Conservation (phyloP, 2,888 invertebrate genomes). For the Chrysolina americana region DNA sequence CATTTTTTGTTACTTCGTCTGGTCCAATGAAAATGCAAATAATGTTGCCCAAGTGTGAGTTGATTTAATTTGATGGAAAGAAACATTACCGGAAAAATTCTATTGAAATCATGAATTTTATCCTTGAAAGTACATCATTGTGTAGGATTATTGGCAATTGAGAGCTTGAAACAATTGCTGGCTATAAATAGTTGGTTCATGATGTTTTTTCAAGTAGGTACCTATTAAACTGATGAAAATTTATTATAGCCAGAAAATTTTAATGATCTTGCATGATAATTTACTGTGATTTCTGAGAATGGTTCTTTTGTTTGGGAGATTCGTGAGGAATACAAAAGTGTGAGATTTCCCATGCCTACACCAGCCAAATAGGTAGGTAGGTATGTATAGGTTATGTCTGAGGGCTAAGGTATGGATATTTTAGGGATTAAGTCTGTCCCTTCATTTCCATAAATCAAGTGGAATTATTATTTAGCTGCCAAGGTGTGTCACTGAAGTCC, state of each 20-base stretch:
- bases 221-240: slow-evolving; percentile 18
- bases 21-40: neutral
- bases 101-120: neutral
- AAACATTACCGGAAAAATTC: too few relatives aligned
- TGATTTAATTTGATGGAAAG: neutral
- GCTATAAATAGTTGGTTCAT: slow-evolving; percentile 20
- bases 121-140: slow-evolving; percentile 10
- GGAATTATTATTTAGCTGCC: neutral
- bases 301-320: neutral
- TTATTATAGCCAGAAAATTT: slow-evolving; percentile 10
- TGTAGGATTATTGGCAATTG: slow-evolving; percentile 3
- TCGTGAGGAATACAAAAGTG: neutral
- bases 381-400: neutral
- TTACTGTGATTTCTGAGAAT: neutral
- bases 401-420: neutral
- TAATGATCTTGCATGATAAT: slow-evolving; percentile 2
- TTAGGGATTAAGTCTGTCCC: neutral
- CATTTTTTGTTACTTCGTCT: neutral
- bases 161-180: slow-evolving; percentile 10
- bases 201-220: slow-evolving; percentile 4
- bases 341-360: neutral
- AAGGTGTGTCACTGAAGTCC: neutral
- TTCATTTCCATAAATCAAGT: neutral
- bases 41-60: neutral
- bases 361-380: neutral